These are phyloP conservation scores for Cryptotermes secundus DNA, from an alignment of 1,140 invertebrate genomes.

Conservation along the genomic window DNA sequence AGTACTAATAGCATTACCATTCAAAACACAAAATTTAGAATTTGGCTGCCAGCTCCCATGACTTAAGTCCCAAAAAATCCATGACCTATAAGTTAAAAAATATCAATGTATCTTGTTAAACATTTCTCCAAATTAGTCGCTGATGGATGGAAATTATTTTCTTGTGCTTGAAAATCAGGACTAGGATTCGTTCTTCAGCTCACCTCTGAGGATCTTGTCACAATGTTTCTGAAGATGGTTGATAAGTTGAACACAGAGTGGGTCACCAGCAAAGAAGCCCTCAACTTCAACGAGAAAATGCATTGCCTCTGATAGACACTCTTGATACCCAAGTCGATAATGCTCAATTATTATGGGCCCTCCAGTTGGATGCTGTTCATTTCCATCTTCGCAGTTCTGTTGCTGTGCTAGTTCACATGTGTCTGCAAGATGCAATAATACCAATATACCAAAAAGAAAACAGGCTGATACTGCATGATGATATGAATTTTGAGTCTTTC, in stretches of 20 bases:
- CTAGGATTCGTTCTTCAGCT: not conserved
- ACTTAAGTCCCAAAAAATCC: too few species aligned
- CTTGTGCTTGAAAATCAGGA: too few species aligned
- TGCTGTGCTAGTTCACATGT: constrained; percentile 28
- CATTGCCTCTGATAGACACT: constrained; percentile 86
- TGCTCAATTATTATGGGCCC: constrained; percentile 53
- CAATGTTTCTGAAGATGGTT: constrained; percentile 83
- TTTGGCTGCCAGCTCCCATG: too few species aligned
- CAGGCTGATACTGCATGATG: too few species aligned
- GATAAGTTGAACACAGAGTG: constrained; percentile 76
- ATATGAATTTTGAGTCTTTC: too few species aligned
- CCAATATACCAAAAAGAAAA: too few species aligned
- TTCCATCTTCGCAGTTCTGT: not conserved
- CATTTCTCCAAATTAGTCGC: too few species aligned
- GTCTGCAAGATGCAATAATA: constrained; percentile 10
- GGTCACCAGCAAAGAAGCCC: constrained; percentile 73
- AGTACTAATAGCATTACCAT: too few species aligned
- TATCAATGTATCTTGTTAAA: too few species aligned
- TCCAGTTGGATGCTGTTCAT: constrained; percentile 40
- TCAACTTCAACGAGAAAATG: constrained; percentile 86
- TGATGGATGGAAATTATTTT: too few species aligned
- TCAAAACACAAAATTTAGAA: too few species aligned
- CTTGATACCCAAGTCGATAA: constrained; percentile 80
- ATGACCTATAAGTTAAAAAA: too few species aligned
- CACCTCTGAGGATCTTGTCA: constrained; percentile 65